Evolutionary conservation across 2,113 vertebrate genomes (phyloP).

Genomic region (Semnornis frantzii): DNA sequence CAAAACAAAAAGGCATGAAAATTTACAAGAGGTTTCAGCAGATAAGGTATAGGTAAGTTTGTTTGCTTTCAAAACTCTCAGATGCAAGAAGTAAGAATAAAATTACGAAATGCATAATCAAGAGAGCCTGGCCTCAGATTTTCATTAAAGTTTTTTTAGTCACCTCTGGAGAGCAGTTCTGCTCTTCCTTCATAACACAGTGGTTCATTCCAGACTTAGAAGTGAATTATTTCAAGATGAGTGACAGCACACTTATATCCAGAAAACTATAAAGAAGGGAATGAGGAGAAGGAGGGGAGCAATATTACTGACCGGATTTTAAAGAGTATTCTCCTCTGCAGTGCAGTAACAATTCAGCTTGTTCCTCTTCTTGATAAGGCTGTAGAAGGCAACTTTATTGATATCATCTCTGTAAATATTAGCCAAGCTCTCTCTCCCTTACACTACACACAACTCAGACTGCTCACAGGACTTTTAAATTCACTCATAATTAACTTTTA

Average conservation of each 20-base stretch:
- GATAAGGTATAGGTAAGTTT: not conserved
- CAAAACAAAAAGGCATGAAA: not conserved
- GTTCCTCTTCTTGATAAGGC: not conserved
- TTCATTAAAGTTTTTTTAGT: not conserved
- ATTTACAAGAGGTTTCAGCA: not conserved
- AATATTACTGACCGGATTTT: not conserved
- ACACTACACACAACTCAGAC: not conserved
- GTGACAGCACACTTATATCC: slow-evolving; percentile 12
- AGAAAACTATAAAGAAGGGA: not conserved
- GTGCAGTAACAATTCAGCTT: not conserved
- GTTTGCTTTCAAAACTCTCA: not conserved
- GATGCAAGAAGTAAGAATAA: not conserved
- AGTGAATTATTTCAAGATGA: not conserved
- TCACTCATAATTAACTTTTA: slow-evolving; percentile 41
- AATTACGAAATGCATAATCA: not conserved
- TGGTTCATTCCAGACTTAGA: slow-evolving; percentile 11
- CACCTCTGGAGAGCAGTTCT: not conserved
- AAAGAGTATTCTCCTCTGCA: slow-evolving; percentile 21
- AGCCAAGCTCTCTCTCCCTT: not conserved
- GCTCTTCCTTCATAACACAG: slow-evolving; percentile 18
- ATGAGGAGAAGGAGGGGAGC: not conserved
- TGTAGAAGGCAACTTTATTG: not conserved
- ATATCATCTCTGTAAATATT: not conserved
- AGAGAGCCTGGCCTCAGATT: not conserved
- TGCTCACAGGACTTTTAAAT: not conserved